Conservation (phyloP, 1,140 invertebrate genomes). For the Cephus cinctus region DNA sequence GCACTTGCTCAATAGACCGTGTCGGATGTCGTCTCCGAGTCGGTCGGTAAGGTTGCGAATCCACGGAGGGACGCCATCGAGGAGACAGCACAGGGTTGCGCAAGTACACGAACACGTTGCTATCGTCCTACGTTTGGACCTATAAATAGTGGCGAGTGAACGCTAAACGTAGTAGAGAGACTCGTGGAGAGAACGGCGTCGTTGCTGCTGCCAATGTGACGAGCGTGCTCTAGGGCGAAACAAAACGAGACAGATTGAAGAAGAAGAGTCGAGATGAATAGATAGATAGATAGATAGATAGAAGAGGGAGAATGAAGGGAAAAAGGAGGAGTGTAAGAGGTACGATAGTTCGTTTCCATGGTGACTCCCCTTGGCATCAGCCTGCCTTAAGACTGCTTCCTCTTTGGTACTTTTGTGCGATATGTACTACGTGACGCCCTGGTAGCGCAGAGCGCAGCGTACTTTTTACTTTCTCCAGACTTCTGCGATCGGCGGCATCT, state of each 20-base stretch:
- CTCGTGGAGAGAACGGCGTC: slow-evolving; percentile 12
- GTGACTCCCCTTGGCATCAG: slow-evolving; percentile 34
- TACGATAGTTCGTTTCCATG: slow-evolving; percentile 45
- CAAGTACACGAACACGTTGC: no score
- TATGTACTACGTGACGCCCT: neutral
- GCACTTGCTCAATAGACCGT: no score
- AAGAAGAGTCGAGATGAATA: neutral
- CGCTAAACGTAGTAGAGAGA: slow-evolving; percentile 12
- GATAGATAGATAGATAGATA: neutral
- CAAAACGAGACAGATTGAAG: neutral
- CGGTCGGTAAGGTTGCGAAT: no score
- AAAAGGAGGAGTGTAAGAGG: slow-evolving; percentile 19
- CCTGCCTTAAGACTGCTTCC: slow-evolving; percentile 25
- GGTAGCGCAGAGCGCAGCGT: neutral
- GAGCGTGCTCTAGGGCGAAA: neutral
- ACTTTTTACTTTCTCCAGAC: neutral
- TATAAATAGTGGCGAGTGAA: slow-evolving; percentile 33
- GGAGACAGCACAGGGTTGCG: no score
- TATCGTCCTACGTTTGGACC: slow-evolving; percentile 24
- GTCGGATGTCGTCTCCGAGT: no score
- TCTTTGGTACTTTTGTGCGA: slow-evolving; percentile 2
- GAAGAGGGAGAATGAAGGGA: neutral
- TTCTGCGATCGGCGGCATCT: no score
- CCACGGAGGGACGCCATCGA: no score
- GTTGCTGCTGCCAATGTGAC: no score